These are phyloP conservation scores for Pimephales promelas DNA, from an alignment of 2,113 vertebrate species.

Conservation along the genomic window DNA sequence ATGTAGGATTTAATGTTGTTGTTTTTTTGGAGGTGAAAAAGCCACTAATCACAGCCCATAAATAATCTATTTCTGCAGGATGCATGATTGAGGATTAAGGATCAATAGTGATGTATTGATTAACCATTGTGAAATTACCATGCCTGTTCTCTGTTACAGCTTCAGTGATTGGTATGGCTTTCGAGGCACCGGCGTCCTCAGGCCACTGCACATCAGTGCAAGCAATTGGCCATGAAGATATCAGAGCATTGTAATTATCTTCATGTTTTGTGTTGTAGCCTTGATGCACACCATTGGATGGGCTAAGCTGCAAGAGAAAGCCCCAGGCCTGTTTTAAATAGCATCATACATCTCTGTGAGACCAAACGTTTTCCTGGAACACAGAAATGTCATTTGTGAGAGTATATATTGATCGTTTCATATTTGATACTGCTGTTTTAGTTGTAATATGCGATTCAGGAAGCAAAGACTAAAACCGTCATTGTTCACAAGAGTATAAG, in stretches of 20 bases:
- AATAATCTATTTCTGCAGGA: constrained; percentile 28
- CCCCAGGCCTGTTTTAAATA: constrained; percentile 30
- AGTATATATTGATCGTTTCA: neutral
- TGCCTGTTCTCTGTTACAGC: constrained; percentile 5
- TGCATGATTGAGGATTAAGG: constrained; percentile 15
- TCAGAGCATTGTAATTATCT: constrained; percentile 67
- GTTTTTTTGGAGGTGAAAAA: neutral
- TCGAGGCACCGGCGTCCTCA: constrained; percentile 56
- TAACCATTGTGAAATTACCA: constrained; percentile 54
- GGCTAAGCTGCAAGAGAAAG: constrained; percentile 30
- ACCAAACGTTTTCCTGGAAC: constrained; percentile 2
- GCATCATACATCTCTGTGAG: neutral
- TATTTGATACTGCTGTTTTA: neutral
- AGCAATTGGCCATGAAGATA: constrained; percentile 77
- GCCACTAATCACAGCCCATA: neutral
- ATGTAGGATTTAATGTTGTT: no score
- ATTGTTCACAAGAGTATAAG: neutral
- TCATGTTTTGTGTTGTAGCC: constrained; percentile 65
- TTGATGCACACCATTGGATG: constrained; percentile 67
- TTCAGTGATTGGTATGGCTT: constrained; percentile 38
- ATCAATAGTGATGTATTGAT: constrained; percentile 52
- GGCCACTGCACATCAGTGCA: constrained; percentile 75
- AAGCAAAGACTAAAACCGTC: neutral
- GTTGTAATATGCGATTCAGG: neutral
- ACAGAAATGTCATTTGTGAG: neutral